Evolutionary conservation across 92 coral and sea anemone species (phyloP).

Genomic region (Zoanthus gigantus): DNA sequence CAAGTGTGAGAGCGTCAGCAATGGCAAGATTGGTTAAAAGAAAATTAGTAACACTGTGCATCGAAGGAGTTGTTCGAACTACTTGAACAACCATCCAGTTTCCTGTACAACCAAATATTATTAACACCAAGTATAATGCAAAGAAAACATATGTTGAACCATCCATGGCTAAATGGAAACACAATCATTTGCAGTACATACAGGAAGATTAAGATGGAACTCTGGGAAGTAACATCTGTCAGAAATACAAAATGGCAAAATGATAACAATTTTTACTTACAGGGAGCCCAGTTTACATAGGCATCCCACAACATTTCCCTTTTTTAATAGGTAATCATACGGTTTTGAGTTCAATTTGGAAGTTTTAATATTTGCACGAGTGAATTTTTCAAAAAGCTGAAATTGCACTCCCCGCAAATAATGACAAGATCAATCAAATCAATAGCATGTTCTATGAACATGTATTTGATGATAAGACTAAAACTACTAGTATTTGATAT

Average conservation of each 20-base stretch:
- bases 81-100: slow-evolving; percentile 27
- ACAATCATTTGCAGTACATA: background rate
- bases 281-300: background rate
- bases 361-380: too few relatives aligned
- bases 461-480: too few relatives aligned
- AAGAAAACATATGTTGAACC: background rate
- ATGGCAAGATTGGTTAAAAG: slow-evolving; percentile 29
- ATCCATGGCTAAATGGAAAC: background rate
- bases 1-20: slow-evolving; percentile 1
- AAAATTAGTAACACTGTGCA: slow-evolving; percentile 38
- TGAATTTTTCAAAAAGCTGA: too few relatives aligned
- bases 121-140: background rate
- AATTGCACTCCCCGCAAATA: too few relatives aligned
- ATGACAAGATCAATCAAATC: too few relatives aligned
- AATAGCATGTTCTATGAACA: too few relatives aligned
- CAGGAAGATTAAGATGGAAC: background rate
- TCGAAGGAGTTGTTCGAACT: slow-evolving; percentile 16
- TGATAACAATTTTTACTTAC: too few relatives aligned
- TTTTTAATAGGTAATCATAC: too few relatives aligned
- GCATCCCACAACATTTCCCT: too few relatives aligned
- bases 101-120: background rate
- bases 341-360: too few relatives aligned
- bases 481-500: too few relatives aligned
- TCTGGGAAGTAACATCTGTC: background rate
- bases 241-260: too few relatives aligned